These are phyloP conservation scores for Cetonia aurata DNA, from an alignment of 2,888 invertebrate species.

Conservation along the genomic window DNA sequence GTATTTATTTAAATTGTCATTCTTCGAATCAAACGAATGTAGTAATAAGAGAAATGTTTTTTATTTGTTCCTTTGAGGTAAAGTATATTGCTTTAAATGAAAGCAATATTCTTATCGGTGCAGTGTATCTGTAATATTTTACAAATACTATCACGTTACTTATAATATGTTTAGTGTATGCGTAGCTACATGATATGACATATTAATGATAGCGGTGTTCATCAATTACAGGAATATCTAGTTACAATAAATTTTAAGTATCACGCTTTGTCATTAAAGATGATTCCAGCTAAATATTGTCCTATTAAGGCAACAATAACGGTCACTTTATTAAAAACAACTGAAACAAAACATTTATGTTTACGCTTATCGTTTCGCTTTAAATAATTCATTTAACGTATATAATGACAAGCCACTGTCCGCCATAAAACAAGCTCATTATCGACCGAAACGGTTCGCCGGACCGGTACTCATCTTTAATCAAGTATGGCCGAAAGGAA, in stretches of 20 bases:
- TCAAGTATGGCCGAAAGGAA: conserved; percentile 38
- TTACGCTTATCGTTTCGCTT: conserved; percentile 32
- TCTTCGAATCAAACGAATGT: too few relatives aligned
- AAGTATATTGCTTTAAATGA: not conserved
- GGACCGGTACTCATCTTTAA: conserved; percentile 36
- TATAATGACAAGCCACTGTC: conserved; percentile 45
- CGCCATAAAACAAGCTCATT: conserved; percentile 48
- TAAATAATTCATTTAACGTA: conserved; percentile 40
- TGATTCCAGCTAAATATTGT: conserved; percentile 1
- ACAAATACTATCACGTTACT: too few relatives aligned
- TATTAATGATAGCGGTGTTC: not conserved
- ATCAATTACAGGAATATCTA: too few relatives aligned
- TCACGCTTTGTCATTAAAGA: not conserved
- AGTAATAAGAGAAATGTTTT: too few relatives aligned
- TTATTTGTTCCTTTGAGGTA: too few relatives aligned
- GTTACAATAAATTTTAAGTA: too few relatives aligned
- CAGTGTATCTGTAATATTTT: too few relatives aligned
- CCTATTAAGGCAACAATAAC: conserved; percentile 5
- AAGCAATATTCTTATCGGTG: not conserved
- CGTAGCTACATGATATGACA: not conserved
- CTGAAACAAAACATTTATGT: conserved; percentile 12
- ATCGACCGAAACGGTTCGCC: conserved; percentile 43
- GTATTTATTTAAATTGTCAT: too few relatives aligned
- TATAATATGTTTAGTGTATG: too few relatives aligned
- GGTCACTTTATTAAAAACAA: conserved; percentile 13